Base-by-base conservation (phyloP, 2,797 vertebrate genomes). In the Galagoides demidoff region DNA sequence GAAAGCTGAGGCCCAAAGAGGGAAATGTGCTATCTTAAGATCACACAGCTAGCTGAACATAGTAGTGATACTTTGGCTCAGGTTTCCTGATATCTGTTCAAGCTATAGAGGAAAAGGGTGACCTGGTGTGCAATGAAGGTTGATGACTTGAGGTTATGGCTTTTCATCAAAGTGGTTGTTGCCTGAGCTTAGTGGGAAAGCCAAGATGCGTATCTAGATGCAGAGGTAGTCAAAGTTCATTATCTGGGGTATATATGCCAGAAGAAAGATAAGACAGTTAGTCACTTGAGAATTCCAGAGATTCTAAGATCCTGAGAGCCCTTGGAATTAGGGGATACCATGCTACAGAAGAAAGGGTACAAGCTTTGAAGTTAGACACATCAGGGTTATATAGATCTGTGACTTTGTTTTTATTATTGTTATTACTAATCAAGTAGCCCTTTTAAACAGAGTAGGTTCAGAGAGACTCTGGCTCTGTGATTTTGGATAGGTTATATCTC, bases 91-190 rank as follows among this genome's bases (percentile, higher is more conserved):
- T 84, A 79, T 37, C 31, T 83, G 31, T 70, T 87, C 45, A 85
- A 88, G 19, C 70, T 90, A 61, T 25, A 8, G 93, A 89, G 70
- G 12, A 37, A 34, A 90, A 90, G 49, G n/a, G 3, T 83, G 55
- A 68, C 52, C 25, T 37, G 22, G 34, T 79, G 59, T 76, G 10
- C 49, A 81, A 5, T 90, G 43, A 90, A 85, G 5, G 77, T 78
- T 79, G 78, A 64, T 77, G 66, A 49, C 13, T 79, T 79, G 16
- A 45, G 52, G 29, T n/a, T 34, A 45, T 87, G 55, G 25, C 55
- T 95, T 95, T 52, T 91, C 43, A 57, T 66, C 66, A 63, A 66
- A 85, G 66, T 70, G 22, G 19, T 89, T 89, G 34, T 89, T 95
- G 49, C 45, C 19, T 85, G 57, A 57, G 3, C 34, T 39, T 93